Conservation (phyloP, 2,113 vertebrate genomes). For the Murina feae region DNA sequence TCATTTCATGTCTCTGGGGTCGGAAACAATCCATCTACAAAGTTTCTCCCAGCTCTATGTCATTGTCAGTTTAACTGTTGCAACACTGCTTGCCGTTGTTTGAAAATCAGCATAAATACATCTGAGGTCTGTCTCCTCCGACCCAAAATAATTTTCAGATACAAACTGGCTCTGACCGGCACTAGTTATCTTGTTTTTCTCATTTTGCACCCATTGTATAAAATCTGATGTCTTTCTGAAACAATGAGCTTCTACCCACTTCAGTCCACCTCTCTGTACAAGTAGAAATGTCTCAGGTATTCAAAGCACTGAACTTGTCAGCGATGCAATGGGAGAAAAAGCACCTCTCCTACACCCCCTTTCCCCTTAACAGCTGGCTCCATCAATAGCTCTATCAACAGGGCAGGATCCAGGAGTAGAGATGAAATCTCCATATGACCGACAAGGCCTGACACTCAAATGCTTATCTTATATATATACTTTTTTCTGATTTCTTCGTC, state of each 20-base stretch:
- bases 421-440: background rate
- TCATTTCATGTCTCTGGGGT: background rate
- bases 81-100: background rate
- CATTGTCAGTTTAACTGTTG: background rate
- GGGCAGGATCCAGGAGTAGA: background rate
- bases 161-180: background rate
- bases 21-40: background rate
- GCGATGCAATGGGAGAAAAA: background rate
- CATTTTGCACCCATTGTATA: background rate
- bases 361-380: background rate
- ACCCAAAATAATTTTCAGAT: background rate
- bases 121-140: background rate
- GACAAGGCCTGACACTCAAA: background rate
- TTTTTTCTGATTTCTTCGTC: background rate
- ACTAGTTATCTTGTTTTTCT: background rate
- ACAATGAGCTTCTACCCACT: background rate
- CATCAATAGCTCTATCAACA: background rate
- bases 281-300: background rate
- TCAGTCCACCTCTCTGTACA: background rate
- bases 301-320: background rate
- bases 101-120: background rate
- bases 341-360: background rate
- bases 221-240: background rate
- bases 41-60: background rate
- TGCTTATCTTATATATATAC: background rate